Evolutionary conservation across 2,888 invertebrate species (phyloP), one percentile per base, ranked within the genome.

Genomic region (Alsophila aescularia): DNA sequence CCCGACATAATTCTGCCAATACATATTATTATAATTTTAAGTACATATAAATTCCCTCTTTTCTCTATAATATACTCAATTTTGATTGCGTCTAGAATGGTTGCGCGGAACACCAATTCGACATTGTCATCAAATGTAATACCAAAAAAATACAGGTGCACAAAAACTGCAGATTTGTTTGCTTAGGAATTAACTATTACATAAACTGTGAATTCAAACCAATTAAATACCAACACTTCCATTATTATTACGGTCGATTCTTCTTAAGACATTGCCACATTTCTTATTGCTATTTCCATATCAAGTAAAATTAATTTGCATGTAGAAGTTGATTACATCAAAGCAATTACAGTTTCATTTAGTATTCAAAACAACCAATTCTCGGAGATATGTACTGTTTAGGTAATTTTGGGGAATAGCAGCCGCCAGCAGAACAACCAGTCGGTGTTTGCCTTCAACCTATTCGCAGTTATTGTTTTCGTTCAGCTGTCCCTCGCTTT

Each of bases 401-500:
- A 24, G 40, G 39, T 52, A 45, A 58, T 58, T 50, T 53, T 43
- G 32, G 48, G 40, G 29, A 51, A 37, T 51, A 49, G 49, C 40
- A 53, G 44, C 49, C 51, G 47, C 49, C 41, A 54, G 45, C 63
- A 36, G 60, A 59, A 58, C 63, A 52, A 48, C 54, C 52, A 47
- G 54, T 58, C 54, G 54, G 41, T 64, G 52, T 64, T 60, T 57
- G 58, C 54, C 51, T 58, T 39, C 53, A 55, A 47, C 54, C 56
- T 62, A 59, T 64, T 62, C 59, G 58, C 52, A 43, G 60, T 65
- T 59, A 67, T 63, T 67, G 67, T 67, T 66, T 64, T 62, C 60
- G 57, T 61, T 53, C 58, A 45, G 58, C 62, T 64, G 52, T 57
- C 53, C 66, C 58, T 61, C 63, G 66, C 65, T 70, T 70, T 73